Conservation (phyloP, 2,113 vertebrate species). For the Phyllostomus discolor region DNA sequence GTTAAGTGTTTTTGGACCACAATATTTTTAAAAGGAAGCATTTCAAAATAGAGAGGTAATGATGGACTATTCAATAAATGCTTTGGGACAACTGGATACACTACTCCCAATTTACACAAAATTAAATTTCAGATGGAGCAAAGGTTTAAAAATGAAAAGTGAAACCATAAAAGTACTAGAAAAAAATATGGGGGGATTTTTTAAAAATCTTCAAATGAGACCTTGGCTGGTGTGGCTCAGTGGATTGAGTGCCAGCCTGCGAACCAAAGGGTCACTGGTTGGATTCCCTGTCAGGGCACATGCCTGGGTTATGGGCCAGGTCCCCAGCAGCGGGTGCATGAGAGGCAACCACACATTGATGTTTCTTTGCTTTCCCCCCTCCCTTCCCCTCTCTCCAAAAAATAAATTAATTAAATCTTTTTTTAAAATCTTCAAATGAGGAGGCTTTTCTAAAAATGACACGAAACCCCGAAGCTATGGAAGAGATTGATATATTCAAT, state of each 20-base stretch:
- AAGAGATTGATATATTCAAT: not conserved
- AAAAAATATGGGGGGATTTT: not conserved
- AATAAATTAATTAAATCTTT: too few relatives aligned
- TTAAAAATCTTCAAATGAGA: not conserved
- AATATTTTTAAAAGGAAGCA: not conserved
- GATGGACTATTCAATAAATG: not conserved
- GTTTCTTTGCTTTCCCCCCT: too few relatives aligned
- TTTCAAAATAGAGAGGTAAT: conserved; percentile 24
- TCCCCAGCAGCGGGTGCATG: too few relatives aligned
- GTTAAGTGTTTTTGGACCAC: not conserved
- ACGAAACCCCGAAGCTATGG: not conserved
- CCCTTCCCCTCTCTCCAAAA: too few relatives aligned
- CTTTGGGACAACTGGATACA: conserved; percentile 3
- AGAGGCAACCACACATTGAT: too few relatives aligned
- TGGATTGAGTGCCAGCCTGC: too few relatives aligned
- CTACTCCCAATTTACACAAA: not conserved
- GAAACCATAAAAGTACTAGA: conserved; percentile 3
- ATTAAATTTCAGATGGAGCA: not conserved
- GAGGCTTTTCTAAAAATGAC: not conserved
- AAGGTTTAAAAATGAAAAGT: not conserved
- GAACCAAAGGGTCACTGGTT: too few relatives aligned
- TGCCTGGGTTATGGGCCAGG: too few relatives aligned
- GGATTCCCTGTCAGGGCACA: too few relatives aligned
- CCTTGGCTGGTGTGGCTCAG: too few relatives aligned
- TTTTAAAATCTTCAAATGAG: not conserved